Conservation (phyloP, 2,888 invertebrate species). For the Ochropacha duplaris region DNA sequence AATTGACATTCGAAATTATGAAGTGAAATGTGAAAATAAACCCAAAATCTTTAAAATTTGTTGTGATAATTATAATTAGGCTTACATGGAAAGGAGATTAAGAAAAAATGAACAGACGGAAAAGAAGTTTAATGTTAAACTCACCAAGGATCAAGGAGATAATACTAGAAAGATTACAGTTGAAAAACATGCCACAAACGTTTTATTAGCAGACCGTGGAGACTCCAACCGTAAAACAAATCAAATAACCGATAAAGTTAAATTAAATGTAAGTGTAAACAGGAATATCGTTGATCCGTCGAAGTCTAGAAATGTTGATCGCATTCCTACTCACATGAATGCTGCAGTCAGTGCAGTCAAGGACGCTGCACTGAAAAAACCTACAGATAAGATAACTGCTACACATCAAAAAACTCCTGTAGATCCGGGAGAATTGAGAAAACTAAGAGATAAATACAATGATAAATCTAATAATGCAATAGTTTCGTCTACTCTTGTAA, state of each 20-base stretch:
- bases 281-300: conserved; percentile 2
- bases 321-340: neutral
- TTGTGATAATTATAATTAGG: neutral
- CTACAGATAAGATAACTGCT: neutral
- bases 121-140: conserved; percentile 19
- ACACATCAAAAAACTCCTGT: neutral
- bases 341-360: no score
- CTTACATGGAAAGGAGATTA: conserved; percentile 23
- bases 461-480: conserved; percentile 16
- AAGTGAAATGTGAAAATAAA: neutral
- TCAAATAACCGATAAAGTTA: conserved; percentile 6
- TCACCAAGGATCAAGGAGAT: conserved; percentile 33
- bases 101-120: conserved; percentile 20
- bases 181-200: conserved; percentile 6
- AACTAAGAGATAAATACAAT: conserved; percentile 30
- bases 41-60: neutral
- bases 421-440: conserved; percentile 23
- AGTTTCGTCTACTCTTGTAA: neutral
- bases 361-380: conserved; percentile 3
- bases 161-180: conserved; percentile 13
- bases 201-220: conserved; percentile 31
- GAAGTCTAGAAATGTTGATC: conserved; percentile 7
- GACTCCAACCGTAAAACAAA: conserved; percentile 21
- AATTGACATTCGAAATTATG: conserved; percentile 1
- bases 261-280: neutral